Evolutionary conservation across 1,140 invertebrate species (phyloP), one percentile per base, ranked within the genome.

Genomic region (Medauroidea extradentata): DNA sequence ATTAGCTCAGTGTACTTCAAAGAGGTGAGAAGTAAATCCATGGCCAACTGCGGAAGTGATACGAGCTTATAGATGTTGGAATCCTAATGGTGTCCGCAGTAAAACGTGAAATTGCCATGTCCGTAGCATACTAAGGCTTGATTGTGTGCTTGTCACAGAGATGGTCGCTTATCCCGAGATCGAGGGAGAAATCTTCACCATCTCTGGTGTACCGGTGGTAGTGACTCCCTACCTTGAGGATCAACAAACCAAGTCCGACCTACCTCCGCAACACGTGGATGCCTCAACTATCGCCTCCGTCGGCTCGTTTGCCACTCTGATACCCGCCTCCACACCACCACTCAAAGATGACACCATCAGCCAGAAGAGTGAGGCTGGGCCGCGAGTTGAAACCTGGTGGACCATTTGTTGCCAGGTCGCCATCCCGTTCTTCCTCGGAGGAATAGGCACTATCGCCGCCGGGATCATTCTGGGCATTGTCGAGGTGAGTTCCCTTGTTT

Each of bases 351-450:
- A 18, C 16, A 18, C 16, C 43, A 14, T 14, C 7, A 59, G 11
- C 27, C 27, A 7, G 27, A 8, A 3, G 3, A 14, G 23, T 16
- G 24, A 2, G 18, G 19, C 29, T 4, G 38, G 43, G n/a, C 59
- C 56, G 16, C 48, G 24, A 1, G 63, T 84, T 59, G 90, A 93
- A 71, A 84, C 79, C 77, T 90, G 88, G 84, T 85, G 83, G 67
- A 82, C 80, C 7, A 91, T 91, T 21, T 73, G 86, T 48, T 72
- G 93, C 60, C 91, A 98, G 77, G 90, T 98, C 0, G 85, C 90
- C n/a, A 85, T 97, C 57, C 95, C 95, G 1, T 98, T 96, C 75
- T 85, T 96, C 68, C 88, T 98, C 42, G 94, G 94, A 46, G 94
- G 94, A 39, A 83, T 94, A 65, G 95, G 95, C 4, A 98, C 94